Conservation (phyloP, 2,113 vertebrate genomes). For the Varanus komodoensis region DNA sequence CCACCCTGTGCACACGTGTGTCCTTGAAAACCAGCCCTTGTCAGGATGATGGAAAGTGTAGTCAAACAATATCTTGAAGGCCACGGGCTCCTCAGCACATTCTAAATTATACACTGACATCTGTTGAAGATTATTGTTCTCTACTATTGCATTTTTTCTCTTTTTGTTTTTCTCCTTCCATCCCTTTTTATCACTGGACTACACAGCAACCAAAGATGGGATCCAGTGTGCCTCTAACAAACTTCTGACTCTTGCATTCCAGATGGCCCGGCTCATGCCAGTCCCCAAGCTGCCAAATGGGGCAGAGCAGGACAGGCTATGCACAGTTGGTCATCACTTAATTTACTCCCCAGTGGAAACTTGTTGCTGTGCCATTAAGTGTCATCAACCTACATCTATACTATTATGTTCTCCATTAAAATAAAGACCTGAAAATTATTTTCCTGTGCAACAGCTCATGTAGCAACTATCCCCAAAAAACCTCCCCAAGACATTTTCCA, state of each 20-base stretch:
- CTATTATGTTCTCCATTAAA: not conserved
- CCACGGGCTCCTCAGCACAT: no score
- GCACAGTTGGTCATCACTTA: not conserved
- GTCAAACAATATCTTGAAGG: no score
- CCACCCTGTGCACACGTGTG: no score
- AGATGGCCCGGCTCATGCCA: not conserved
- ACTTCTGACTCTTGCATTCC: not conserved
- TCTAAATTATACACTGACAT: not conserved
- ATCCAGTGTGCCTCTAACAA: not conserved
- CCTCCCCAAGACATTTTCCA: not conserved
- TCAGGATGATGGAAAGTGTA: no score
- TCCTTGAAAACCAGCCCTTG: no score
- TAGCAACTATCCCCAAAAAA: not conserved
- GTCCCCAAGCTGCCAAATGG: not conserved
- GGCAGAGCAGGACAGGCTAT: not conserved
- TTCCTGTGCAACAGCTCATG: not conserved
- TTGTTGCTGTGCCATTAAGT: not conserved
- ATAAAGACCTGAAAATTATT: not conserved
- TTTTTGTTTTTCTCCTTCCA: not conserved
- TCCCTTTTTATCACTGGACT: not conserved
- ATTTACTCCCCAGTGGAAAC: not conserved
- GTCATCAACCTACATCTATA: not conserved
- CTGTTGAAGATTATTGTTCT: not conserved
- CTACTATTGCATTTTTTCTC: not conserved
- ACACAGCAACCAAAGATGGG: no score